Evolutionary conservation across 1,140 invertebrate genomes (phyloP), one percentile per base, ranked within the genome.

Genomic region (Drosophila erecta): DNA sequence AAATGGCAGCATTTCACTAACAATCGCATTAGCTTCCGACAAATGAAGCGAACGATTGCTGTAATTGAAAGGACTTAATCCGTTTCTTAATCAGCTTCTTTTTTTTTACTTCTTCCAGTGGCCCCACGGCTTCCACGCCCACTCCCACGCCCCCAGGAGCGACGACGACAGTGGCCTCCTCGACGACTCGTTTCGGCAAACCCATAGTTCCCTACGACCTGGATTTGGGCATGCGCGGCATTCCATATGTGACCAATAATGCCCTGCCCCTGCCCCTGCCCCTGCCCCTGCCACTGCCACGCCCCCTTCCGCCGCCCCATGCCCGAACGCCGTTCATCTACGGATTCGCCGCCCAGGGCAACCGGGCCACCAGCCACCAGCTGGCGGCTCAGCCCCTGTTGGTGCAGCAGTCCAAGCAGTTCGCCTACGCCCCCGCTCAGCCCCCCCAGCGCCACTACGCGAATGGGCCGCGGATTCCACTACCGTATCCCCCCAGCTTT

Each of bases 401-500:
- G 24, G 49, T 80, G 2, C 78, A 64, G 8, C 83, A 91, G 17
- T 91, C 90, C 15, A 91, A 91, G 53, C 90, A 91, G 46, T 73
- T 74, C 15, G 70, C 78, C 17, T 91, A 59, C 50, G 90, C 90
- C 0, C 20, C 50, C 33, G 80, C 81, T 0, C 12, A 22, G 35
- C 38, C 62, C 33, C 12, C 83, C n/a, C 69, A 60, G 14, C 55
- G 80, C 10, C 79, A 76, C 7, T 89, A 84, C 55, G 84, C 79
- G 1, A 14, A 75, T 12, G 72, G 59, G 11, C 43, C 79, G 0
- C 56, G 84, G 38, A 79, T 79, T 0, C 86, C 83, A 0, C n/a
- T 91, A 24, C 90, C 90, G 1, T 91, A 91, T 69, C 90, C 90
- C 3, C 90, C 90, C 12, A 91, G 90, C 27, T 91, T 91, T 53